A percentile compares a stretch with the other conserved stretches of the same genome.
These are phyloP conservation scores for Beris chalybata DNA, from an alignment of 2,888 invertebrate species.

Conservation along the genomic window DNA sequence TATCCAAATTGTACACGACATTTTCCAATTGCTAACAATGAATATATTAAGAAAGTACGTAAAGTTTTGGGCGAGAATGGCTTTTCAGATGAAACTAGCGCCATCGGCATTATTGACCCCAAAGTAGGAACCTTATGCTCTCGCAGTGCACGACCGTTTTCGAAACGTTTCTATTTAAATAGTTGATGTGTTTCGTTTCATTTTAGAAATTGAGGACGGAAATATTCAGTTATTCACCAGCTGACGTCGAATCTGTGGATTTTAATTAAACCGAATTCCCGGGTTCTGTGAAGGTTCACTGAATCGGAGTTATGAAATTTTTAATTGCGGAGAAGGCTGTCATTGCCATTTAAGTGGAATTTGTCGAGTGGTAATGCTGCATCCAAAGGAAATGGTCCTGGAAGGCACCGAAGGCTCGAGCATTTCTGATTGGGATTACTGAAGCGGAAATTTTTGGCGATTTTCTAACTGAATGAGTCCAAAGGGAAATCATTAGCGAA, in stretches of 20 bases:
- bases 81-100: neutral
- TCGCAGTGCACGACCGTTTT: constrained; percentile 1
- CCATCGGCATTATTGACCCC: constrained; percentile 11
- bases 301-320: constrained; percentile 26
- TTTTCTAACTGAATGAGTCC: constrained; percentile 26
- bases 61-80: constrained; percentile 15
- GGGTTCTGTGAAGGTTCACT: constrained; percentile 15
- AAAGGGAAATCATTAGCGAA: constrained; percentile 31
- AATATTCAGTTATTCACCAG: constrained; percentile 18
- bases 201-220: neutral
- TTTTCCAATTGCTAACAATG: constrained; percentile 22
- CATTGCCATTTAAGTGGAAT: constrained; percentile 26
- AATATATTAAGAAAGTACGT: constrained; percentile 19
- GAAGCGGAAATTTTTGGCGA: constrained; percentile 30
- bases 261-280: constrained; percentile 30
- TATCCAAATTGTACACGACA: constrained; percentile 17
- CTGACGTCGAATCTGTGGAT: constrained; percentile 30
- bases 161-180: neutral
- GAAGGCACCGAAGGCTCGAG: constrained; percentile 5
- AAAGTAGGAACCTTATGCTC: neutral
- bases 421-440: constrained; percentile 20
- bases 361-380: constrained; percentile 11
- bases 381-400: constrained; percentile 1
- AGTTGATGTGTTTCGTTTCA: neutral
- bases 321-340: constrained; percentile 22